These are phyloP conservation scores for Raphicerus campestris DNA, from an alignment of 2,113 vertebrate genomes.

Conservation along the genomic window DNA sequence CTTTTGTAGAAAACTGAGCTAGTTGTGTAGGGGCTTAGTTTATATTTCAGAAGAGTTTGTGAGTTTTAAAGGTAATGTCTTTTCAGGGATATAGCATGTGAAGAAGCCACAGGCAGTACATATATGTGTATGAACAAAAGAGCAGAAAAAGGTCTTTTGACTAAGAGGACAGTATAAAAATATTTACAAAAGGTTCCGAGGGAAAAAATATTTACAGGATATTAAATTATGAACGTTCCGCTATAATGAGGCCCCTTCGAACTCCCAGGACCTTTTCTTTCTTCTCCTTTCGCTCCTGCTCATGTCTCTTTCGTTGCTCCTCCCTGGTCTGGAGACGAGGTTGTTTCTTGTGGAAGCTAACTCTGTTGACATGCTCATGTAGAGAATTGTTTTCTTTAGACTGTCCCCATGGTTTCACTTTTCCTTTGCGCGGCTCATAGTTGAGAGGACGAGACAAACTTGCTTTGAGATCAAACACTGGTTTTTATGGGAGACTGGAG, in stretches of 20 bases:
- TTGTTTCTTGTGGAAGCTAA: conserved; percentile 82
- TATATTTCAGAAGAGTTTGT: neutral
- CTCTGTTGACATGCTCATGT: conserved; percentile 70
- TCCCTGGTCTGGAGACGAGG: conserved; percentile 87
- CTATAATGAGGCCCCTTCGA: conserved; percentile 82
- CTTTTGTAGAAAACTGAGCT: neutral
- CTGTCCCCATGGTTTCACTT: conserved; percentile 89
- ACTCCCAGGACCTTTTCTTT: conserved; percentile 83
- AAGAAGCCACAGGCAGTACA: neutral
- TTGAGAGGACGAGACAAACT: too few relatives aligned
- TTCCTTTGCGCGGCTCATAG: too few relatives aligned
- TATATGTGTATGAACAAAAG: neutral
- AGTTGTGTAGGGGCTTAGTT: neutral
- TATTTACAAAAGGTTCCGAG: conserved; percentile 68
- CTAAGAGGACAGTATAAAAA: conserved; percentile 25
- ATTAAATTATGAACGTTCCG: neutral
- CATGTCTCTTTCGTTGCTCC: conserved; percentile 81
- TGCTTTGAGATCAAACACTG: too few relatives aligned
- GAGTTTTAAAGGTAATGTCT: neutral
- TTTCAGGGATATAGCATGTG: neutral
- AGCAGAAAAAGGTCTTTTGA: neutral
- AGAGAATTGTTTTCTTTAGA: conserved; percentile 80
- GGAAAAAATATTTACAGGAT: conserved; percentile 63
- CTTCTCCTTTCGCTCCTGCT: conserved; percentile 86
- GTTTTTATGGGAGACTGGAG: too few relatives aligned